Percentiles rank a stretch among this genome's conserved stretches.
These are phyloP conservation scores for Troilus luridus DNA, from an alignment of 2,888 invertebrate species.

Conservation along the genomic window DNA sequence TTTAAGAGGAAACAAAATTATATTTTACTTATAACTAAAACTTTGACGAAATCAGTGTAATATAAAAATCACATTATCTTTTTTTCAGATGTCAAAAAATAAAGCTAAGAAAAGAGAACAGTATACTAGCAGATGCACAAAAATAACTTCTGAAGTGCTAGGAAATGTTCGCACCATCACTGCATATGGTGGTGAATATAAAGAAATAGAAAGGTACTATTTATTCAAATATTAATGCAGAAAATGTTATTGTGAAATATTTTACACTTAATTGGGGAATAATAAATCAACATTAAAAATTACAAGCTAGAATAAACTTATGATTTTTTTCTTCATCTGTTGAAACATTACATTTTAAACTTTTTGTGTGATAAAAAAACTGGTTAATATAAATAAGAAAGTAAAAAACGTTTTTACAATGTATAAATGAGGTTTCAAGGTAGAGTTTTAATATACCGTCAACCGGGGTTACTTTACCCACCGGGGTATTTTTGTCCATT, in stretches of 20 bases:
- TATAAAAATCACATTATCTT: not conserved
- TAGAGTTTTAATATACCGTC: no score
- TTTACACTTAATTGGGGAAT: not conserved
- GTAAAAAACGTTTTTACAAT: no score
- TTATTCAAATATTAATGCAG: not conserved
- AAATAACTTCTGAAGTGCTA: conserved; percentile 77
- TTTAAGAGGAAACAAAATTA: no score
- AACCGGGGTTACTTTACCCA: no score
- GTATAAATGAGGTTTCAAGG: no score
- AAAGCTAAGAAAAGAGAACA: not conserved
- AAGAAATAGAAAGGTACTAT: conserved; percentile 73
- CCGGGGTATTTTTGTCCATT: no score
- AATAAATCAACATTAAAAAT: no score
- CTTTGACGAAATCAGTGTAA: not conserved
- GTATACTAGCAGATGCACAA: not conserved
- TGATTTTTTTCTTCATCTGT: not conserved
- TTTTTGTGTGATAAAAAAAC: not conserved
- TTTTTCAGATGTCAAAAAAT: not conserved
- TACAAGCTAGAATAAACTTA: no score
- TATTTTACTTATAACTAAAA: no score
- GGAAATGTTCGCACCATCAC: conserved; percentile 82
- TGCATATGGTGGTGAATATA: conserved; percentile 82
- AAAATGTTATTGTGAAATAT: not conserved
- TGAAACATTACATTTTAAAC: not conserved
- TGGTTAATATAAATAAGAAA: no score